Evolutionary conservation across 2,888 invertebrate species (phyloP).

Genomic region (Zootermopsis nevadensis): DNA sequence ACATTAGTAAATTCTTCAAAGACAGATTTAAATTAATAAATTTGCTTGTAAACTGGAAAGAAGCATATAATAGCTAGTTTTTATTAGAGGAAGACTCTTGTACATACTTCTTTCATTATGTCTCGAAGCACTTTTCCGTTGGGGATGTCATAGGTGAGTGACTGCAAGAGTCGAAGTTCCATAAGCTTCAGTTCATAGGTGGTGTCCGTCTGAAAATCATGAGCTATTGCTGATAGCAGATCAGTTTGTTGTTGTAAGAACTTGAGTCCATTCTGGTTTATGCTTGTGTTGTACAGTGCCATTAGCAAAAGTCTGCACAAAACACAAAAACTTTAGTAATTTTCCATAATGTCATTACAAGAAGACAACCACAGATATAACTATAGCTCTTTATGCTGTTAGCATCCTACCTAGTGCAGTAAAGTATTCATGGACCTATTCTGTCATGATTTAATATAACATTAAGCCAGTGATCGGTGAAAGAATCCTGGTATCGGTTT

Average conservation of each 20-base stretch:
- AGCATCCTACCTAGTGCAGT: too few species aligned
- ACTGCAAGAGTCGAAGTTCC: constrained; percentile 55
- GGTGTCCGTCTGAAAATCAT: constrained; percentile 53
- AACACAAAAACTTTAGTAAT: not conserved
- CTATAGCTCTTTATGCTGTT: too few species aligned
- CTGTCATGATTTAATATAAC: too few species aligned
- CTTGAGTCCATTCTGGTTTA: constrained; percentile 60
- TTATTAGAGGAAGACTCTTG: not conserved
- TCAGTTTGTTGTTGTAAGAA: constrained; percentile 55
- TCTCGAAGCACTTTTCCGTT: constrained; percentile 44
- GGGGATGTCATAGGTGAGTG: constrained; percentile 55
- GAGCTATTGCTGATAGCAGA: constrained; percentile 53
- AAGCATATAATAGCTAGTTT: too few species aligned
- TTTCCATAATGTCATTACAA: too few species aligned
- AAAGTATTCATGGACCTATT: too few species aligned
- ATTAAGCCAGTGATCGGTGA: too few species aligned
- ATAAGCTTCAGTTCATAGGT: constrained; percentile 55
- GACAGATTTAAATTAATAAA: too few species aligned
- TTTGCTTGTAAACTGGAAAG: too few species aligned
- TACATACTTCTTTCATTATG: constrained; percentile 51
- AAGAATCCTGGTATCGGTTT: too few species aligned
- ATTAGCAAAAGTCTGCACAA: constrained; percentile 58
- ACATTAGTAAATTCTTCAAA: too few species aligned
- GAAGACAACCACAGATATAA: too few species aligned
- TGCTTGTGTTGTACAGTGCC: constrained; percentile 62